phyloP scores from a whole-genome alignment of 1,140 invertebrate genomes.

The Pogonus chalceus region DNA sequence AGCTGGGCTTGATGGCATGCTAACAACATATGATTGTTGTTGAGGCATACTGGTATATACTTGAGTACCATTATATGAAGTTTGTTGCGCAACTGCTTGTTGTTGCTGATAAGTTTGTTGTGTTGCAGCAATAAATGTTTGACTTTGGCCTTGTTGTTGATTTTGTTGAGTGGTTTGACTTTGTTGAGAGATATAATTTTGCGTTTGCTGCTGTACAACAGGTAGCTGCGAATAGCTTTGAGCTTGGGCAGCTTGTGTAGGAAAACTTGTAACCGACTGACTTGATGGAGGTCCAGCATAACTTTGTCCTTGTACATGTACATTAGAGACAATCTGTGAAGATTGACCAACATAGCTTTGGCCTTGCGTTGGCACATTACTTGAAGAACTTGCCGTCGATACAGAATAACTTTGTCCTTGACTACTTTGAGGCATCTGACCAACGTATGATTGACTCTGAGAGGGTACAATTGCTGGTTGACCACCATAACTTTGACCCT shows the following conservation, averaged over 20 bases:
- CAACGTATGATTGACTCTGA: background rate
- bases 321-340: background rate
- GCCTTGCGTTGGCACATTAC: slow-evolving; percentile 1
- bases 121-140: background rate
- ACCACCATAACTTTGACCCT: background rate
- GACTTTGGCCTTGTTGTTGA: slow-evolving; percentile 18
- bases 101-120: slow-evolving; percentile 6
- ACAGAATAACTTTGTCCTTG: background rate
- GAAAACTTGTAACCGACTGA: background rate
- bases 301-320: background rate
- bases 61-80: background rate
- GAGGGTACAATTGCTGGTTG: background rate
- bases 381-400: background rate
- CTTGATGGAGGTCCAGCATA: background rate
- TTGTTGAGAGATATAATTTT: background rate
- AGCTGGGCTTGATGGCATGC: background rate
- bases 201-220: background rate
- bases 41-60: background rate
- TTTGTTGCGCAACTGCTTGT: slow-evolving; percentile 1
- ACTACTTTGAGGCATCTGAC: background rate
- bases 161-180: slow-evolving; percentile 1
- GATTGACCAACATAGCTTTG: background rate
- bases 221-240: slow-evolving; percentile 18
- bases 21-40: background rate
- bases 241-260: slow-evolving; percentile 8